These are phyloP conservation scores for Sarcophaga carnaria DNA, from an alignment of 2,888 invertebrate genomes.

Conservation along the genomic window DNA sequence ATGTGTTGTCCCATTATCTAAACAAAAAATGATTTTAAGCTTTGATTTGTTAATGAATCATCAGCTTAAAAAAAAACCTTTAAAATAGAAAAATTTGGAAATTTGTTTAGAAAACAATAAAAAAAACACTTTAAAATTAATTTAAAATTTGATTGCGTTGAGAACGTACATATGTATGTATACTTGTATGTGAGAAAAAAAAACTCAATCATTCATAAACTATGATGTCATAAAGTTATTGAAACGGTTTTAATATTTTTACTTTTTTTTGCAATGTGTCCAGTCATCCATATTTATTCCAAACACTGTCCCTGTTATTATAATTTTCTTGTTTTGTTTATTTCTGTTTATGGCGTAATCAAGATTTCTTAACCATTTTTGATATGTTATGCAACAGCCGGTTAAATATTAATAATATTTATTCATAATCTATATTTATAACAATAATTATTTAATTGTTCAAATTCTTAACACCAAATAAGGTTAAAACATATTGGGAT, in stretches of 20 bases:
- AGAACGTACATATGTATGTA: background rate
- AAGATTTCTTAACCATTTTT: constrained; percentile 33
- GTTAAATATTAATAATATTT: background rate
- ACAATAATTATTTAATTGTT: constrained; percentile 22
- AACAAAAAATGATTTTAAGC: background rate
- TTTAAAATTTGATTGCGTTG: background rate
- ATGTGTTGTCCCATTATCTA: background rate
- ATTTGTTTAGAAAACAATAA: background rate
- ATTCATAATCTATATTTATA: background rate
- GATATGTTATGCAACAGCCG: background rate
- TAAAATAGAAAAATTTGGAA: background rate
- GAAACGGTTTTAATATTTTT: background rate
- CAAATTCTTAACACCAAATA: constrained; percentile 16
- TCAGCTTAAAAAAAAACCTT: background rate
- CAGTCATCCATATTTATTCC: background rate
- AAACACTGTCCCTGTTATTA: background rate
- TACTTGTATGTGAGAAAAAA: background rate
- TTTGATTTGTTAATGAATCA: background rate
- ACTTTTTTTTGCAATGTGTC: background rate
- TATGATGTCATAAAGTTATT: background rate
- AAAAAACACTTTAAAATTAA: background rate
- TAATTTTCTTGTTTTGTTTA: background rate
- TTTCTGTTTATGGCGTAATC: constrained; percentile 37
- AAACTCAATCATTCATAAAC: background rate
- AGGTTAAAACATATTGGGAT: background rate